Evolutionary conservation across 2,113 vertebrate genomes (phyloP).

Genomic region (Sceloporus tristichus): DNA sequence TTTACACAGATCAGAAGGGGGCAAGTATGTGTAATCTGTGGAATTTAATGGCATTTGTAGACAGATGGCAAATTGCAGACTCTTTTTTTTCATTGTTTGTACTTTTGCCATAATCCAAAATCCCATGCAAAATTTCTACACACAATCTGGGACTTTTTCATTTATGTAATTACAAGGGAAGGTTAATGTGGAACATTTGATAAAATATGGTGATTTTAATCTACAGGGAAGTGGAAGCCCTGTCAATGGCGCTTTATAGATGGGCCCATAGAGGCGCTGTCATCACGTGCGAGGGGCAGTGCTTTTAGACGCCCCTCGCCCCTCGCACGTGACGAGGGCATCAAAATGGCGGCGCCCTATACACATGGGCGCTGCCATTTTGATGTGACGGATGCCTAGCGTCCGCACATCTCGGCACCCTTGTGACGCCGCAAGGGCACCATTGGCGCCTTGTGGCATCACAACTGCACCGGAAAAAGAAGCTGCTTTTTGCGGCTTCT

Average conservation of each 20-base stretch:
- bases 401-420: no score
- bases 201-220: background rate
- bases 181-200: background rate
- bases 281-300: no score
- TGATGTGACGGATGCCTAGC: no score
- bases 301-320: no score
- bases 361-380: no score
- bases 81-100: background rate
- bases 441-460: no score
- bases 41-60: background rate
- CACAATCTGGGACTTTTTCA: background rate
- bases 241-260: background rate
- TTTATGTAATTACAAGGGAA: background rate
- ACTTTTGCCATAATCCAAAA: background rate
- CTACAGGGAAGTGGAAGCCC: background rate
- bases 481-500: no score
- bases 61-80: background rate
- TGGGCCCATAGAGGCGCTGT: no score
- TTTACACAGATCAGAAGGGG: background rate
- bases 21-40: background rate
- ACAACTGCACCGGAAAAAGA: no score
- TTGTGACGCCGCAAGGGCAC: no score
- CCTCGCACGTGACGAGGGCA: no score
- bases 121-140: background rate
- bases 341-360: no score